These are phyloP conservation scores for Hypocryptadius cinnamomeus DNA, from an alignment of 2,113 vertebrate genomes.

Conservation along the genomic window DNA sequence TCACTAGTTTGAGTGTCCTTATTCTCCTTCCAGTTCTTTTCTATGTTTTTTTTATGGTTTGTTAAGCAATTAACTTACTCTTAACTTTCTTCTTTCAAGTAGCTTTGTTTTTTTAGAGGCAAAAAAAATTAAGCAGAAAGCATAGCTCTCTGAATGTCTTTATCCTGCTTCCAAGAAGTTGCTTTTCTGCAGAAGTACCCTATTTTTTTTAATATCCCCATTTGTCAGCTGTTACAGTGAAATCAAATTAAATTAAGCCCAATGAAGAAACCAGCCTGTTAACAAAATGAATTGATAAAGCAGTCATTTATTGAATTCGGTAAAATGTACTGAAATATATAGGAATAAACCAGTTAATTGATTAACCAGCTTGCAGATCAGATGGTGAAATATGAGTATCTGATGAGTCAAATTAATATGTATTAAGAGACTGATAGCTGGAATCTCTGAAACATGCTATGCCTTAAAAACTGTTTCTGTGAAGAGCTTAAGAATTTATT, in stretches of 20 bases:
- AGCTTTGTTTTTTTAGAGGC: conserved; percentile 24
- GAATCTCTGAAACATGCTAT: background rate
- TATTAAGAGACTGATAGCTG: conserved; percentile 4
- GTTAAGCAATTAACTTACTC: conserved; percentile 54
- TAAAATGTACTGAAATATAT: background rate
- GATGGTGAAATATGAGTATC: background rate
- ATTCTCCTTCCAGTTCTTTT: conserved; percentile 5
- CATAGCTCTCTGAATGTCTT: background rate
- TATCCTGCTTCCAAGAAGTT: conserved; percentile 1
- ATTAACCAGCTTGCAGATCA: conserved; percentile 3
- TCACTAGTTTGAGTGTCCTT: background rate
- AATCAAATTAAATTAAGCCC: conserved; percentile 43
- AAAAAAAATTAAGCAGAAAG: background rate
- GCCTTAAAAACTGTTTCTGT: background rate
- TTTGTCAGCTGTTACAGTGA: background rate
- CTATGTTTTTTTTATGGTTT: conserved; percentile 31
- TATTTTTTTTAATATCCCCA: conserved; percentile 24
- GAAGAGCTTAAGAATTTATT: background rate
- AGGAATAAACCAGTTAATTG: background rate
- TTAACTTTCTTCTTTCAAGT: conserved; percentile 50
- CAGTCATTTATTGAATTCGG: background rate
- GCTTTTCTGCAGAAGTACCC: conserved; percentile 5
- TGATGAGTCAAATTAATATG: background rate
- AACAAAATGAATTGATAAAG: conserved; percentile 4
- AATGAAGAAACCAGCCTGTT: conserved; percentile 1